Base-by-base conservation (phyloP, 2,797 vertebrate species). In the Amniataba percoides region DNA sequence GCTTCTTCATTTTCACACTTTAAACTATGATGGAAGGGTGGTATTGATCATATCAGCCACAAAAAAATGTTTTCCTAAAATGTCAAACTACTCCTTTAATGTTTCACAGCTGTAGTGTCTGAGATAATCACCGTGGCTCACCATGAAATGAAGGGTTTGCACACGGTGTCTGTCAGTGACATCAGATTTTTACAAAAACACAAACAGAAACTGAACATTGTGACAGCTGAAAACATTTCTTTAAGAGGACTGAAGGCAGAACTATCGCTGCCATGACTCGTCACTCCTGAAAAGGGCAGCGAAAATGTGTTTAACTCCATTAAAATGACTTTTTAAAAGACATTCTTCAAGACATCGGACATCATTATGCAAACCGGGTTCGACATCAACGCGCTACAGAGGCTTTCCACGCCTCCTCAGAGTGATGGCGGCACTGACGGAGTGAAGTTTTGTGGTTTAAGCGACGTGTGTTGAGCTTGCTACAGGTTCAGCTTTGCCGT, bases 331-430 rank as follows among this genome's bases (percentile, higher is more conserved):
- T 25, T 21, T 52, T 31, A 3, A 0, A 25, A 61, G 64, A 85
- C 87, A 89, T 88, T 91, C 69, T 19, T 73, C 36, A 45, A 34
- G 45, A 81, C 59, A 65, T 46, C 27, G 64, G n/a, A 58, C 60
- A 18, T 59, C 36, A 23, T 31, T 8, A 19, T 12, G 43, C 8
- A n/a, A n/a, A n/a, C n/a, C 25, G 58, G 49, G 67, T 0, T 16
- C 5, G 40, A 39, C 3, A 31, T 57, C n/a, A 21, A 62, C 43
- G 19, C 9, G 6, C n/a, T 4, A 39, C 39, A 36, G 52, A 18
- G 36, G 43, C 52, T 8, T 8, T 18, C 42, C 45, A 18, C 63
- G 19, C 7, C 16, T 34, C 43, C 11, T 71, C 31, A 34, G 2
- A 23, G 59, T 8, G 31, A 21, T 2, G 42, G 43, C 0, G 42